Evolutionary conservation across 2,797 vertebrate genomes (phyloP).

Genomic region (Erpetoichthys calabaricus): DNA sequence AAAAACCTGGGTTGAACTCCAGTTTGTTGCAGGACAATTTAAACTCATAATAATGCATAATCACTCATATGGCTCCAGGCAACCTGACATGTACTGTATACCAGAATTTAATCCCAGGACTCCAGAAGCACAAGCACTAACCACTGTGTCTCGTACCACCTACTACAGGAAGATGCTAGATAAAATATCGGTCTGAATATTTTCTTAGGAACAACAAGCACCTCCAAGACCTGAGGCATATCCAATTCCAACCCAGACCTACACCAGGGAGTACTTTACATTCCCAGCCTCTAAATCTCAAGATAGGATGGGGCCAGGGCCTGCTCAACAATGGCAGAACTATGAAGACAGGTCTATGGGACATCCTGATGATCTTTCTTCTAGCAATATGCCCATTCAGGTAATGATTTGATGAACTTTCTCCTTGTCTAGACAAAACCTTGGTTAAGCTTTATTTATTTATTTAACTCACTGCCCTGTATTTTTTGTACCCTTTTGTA

Average conservation of each 20-base stretch:
- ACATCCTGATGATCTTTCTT: constrained; percentile 55
- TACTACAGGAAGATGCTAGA: too few relatives aligned
- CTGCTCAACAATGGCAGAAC: constrained; percentile 66
- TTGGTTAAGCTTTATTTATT: not conserved
- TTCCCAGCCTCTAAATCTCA: constrained; percentile 86
- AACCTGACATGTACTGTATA: too few relatives aligned
- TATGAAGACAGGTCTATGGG: constrained; percentile 63
- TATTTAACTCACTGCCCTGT: not conserved
- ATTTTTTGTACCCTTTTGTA: too few relatives aligned
- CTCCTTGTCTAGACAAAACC: not conserved
- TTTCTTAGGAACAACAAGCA: constrained; percentile 66
- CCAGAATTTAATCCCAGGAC: too few relatives aligned
- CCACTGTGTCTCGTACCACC: too few relatives aligned
- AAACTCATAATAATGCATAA: too few relatives aligned
- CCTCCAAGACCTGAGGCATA: constrained; percentile 80
- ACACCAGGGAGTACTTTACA: constrained; percentile 90
- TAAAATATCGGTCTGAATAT: not conserved
- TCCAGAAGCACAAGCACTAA: too few relatives aligned
- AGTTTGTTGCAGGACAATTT: too few relatives aligned
- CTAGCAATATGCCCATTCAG: constrained; percentile 56
- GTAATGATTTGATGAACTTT: constrained; percentile 32
- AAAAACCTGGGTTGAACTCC: too few relatives aligned
- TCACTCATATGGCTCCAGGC: too few relatives aligned
- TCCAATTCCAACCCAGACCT: constrained; percentile 94
- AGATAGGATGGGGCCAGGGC: constrained; percentile 54